Evolutionary conservation across 1,140 invertebrate genomes (phyloP).

Genomic region (Aphis gossypii): DNA sequence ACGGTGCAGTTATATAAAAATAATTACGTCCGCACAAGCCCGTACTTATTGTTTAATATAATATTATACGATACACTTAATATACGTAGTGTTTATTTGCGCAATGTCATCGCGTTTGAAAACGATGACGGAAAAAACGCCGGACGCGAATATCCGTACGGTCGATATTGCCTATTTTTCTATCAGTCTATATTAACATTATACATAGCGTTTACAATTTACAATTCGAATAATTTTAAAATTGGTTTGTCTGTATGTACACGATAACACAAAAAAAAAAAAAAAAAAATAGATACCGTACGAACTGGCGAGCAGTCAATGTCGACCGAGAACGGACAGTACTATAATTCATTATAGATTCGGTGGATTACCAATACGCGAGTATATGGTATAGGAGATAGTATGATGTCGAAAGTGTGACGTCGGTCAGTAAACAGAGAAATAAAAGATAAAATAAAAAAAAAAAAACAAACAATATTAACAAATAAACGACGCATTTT

Average conservation of each 20-base stretch:
- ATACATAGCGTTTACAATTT: constrained; percentile 23
- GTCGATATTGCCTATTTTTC: constrained; percentile 27
- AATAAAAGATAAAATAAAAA: neutral
- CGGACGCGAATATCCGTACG: neutral
- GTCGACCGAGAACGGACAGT: neutral
- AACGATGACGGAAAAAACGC: neutral
- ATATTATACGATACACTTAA: neutral
- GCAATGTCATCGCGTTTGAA: too few relatives aligned
- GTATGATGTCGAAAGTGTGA: neutral
- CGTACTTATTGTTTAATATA: neutral
- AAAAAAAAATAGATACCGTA: neutral
- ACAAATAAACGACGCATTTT: neutral
- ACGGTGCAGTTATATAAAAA: neutral
- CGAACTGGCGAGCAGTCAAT: neutral
- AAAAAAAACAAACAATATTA: neutral
- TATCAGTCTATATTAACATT: constrained; percentile 34
- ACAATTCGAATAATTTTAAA: neutral
- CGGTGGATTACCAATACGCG: neutral
- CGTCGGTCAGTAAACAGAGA: neutral
- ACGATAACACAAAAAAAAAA: neutral
- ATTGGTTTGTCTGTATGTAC: neutral
- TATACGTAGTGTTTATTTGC: neutral
- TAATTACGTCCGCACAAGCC: neutral
- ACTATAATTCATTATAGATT: neutral
- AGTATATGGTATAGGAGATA: neutral